Percentiles rank a stretch among this genome's conserved stretches.
Conservation (phyloP, 2,888 invertebrate species). For the Mesorhabditis spiculigera region DNA sequence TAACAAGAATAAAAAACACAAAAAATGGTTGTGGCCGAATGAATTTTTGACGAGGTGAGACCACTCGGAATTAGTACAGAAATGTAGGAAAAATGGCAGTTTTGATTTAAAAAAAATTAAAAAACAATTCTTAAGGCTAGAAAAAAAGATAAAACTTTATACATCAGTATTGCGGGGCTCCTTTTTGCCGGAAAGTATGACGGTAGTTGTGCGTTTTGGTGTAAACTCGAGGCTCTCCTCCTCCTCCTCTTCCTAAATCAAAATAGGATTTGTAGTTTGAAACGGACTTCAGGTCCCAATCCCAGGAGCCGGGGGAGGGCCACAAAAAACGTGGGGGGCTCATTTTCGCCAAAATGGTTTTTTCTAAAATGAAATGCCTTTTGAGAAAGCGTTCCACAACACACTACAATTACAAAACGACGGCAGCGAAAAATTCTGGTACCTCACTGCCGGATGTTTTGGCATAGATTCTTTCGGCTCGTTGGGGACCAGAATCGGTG, state of each 20-base stretch:
- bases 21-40: not conserved
- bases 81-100: not conserved
- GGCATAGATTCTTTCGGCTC: constrained; percentile 5
- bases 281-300: too few relatives aligned
- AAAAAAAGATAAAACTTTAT: not conserved
- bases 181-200: not conserved
- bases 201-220: not conserved
- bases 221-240: constrained; percentile 3
- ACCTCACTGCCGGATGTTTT: not conserved
- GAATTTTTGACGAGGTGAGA: not conserved
- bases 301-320: too few relatives aligned
- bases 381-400: too few relatives aligned
- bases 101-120: not conserved
- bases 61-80: not conserved
- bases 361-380: too few relatives aligned
- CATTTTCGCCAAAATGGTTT: too few relatives aligned
- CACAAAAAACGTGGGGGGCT: too few relatives aligned
- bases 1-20: not conserved
- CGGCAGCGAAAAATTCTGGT: too few relatives aligned
- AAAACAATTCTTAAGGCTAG: not conserved
- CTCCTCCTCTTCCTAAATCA: not conserved
- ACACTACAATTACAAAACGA: too few relatives aligned
- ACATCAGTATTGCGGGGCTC: not conserved
- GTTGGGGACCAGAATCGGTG: not conserved
- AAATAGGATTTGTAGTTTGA: too few relatives aligned